Base-by-base conservation (phyloP, 2,888 invertebrate species). In the Caenorhabditis angaria region DNA sequence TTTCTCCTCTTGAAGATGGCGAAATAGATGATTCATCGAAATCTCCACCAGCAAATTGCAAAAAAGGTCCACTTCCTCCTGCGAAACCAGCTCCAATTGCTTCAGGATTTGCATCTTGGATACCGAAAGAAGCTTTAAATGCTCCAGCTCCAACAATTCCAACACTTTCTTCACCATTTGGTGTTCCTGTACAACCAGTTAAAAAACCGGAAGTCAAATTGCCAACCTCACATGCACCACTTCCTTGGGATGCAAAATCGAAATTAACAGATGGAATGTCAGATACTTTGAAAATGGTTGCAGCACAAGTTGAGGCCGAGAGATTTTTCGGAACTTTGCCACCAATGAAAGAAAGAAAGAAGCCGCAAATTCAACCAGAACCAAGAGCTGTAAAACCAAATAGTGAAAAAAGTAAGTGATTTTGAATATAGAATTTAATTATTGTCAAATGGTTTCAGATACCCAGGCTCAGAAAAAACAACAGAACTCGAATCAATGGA, bases 21-120 rank as follows among this genome's bases (percentile, higher is more conserved):
- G 65, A 70, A 27, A 41, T 66, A 51, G 1, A 25, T 4, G 54
- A 56, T 0, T 55, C 61, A 1, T 61, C 70, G 4, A 59, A 59
- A 25, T 54, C 60, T 24, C 12, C 32, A 27, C 63, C 69, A 25
- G 51, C 69, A 14, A n/a, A 12, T 25, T 24, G 1, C 61, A 70
- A 27, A 70, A 64, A 27, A 3, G 5, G 50, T 8, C 5, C 10
- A 50, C 4, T 18, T 10, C 10, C 5, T 32, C 41, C 10, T 12
- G 28, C 55, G 2, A 24, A 25, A 27, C 54, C 62, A 8, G 25
- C 47, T 0, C 65, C 65, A 1, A 66, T 71, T 3, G 64, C 55
- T 1, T 24, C 29, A 18, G 61, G 64, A n/a, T 71, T 71, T 47
- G 63, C 55, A 2, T 67, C 66, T 3, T 71, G 71, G 71, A 64